Evolutionary conservation across 1,140 invertebrate species (phyloP).

Genomic region (Brachionus asplanchnoidis): DNA sequence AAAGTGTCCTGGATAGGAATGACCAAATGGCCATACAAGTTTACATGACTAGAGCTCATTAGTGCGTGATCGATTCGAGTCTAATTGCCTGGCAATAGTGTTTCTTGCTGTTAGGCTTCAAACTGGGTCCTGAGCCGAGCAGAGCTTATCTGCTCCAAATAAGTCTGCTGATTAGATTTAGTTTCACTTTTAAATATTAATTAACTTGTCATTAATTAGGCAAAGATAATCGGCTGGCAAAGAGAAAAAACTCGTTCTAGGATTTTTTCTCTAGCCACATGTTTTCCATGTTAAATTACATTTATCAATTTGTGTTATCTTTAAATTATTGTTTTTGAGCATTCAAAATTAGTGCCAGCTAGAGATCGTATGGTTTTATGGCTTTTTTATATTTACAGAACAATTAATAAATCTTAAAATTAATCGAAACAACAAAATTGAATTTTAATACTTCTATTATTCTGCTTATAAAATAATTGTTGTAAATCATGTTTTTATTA

Average conservation of each 20-base stretch:
- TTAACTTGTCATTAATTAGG: conserved; percentile 39
- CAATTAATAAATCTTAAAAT: conserved; percentile 27
- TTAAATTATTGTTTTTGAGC: background rate
- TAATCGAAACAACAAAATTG: conserved; percentile 1
- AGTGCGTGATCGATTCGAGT: background rate
- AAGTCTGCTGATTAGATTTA: conserved; percentile 33
- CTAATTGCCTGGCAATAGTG: conserved; percentile 33
- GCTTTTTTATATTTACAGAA: conserved; percentile 27
- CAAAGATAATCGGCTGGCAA: background rate
- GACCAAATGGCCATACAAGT: background rate
- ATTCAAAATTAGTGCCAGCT: background rate
- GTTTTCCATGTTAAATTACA: conserved; percentile 29
- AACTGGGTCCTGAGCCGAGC: background rate
- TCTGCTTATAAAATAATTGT: background rate
- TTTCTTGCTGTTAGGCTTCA: conserved; percentile 16
- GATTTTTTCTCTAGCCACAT: conserved; percentile 12
- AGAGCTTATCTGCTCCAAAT: background rate
- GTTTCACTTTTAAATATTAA: background rate
- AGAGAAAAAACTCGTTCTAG: background rate
- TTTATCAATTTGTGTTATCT: conserved; percentile 35
- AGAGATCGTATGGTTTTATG: conserved; percentile 10
- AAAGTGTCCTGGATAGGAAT: background rate
- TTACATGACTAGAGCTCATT: conserved; percentile 1
- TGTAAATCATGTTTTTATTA: conserved; percentile 33
- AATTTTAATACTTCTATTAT: conserved; percentile 7